Percentiles rank a stretch among this genome's conserved stretches.
phyloP scores from a whole-genome alignment of 2,888 invertebrate genomes.

The Nymphalis polychloros region DNA sequence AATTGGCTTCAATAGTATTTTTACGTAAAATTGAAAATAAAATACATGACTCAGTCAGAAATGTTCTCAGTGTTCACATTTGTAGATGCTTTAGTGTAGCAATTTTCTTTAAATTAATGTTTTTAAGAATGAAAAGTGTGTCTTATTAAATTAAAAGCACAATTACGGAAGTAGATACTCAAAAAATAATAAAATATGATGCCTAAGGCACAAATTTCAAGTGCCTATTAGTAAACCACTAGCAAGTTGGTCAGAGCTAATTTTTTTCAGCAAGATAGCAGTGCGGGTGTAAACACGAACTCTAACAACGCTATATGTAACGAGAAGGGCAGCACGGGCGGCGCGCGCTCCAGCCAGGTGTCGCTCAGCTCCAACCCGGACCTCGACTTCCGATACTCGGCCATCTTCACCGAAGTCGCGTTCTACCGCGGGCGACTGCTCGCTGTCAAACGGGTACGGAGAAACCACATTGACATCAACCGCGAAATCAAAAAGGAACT shows the following conservation, averaged over 20 bases:
- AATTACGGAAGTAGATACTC: too few relatives aligned
- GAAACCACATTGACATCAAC: conserved; percentile 93
- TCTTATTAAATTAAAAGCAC: not conserved
- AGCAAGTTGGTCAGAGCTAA: conserved; percentile 76
- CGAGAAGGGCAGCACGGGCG: conserved; percentile 64
- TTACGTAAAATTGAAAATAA: too few relatives aligned
- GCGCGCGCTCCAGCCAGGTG: conserved; percentile 91
- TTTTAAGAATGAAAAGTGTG: too few relatives aligned
- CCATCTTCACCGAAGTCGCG: conserved; percentile 94
- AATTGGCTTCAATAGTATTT: too few relatives aligned
- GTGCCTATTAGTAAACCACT: not conserved
- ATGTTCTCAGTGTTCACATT: too few relatives aligned
- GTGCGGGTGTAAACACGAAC: conserved; percentile 88
- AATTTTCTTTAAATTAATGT: too few relatives aligned
- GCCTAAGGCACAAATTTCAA: too few relatives aligned
- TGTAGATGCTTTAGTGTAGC: too few relatives aligned
- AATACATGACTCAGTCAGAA: too few relatives aligned
- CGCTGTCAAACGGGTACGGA: conserved; percentile 91
- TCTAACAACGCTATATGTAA: conserved; percentile 85
- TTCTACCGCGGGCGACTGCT: conserved; percentile 93
- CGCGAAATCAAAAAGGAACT: conserved; percentile 95
- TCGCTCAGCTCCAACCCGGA: conserved; percentile 96
- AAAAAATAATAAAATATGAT: too few relatives aligned
- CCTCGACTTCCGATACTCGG: conserved; percentile 93
- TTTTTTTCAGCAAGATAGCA: conserved; percentile 81